A percentile compares a stretch with the other conserved stretches of the same genome.
These are phyloP conservation scores for Promerops cafer DNA, from an alignment of 2,113 vertebrate genomes.

Conservation along the genomic window DNA sequence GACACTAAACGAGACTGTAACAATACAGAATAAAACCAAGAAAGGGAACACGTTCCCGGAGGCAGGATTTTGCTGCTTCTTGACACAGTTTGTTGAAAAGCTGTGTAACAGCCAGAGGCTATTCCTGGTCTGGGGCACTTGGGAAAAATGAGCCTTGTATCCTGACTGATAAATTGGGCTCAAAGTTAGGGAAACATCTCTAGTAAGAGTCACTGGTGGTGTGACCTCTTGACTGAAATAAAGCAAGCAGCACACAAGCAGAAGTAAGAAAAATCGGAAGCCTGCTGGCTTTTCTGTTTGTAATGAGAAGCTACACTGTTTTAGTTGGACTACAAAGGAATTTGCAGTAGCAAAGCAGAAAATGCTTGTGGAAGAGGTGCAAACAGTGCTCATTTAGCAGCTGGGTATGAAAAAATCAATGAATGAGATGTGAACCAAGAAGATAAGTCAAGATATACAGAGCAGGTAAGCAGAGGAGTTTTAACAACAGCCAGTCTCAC, in stretches of 20 bases:
- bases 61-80: constrained; percentile 66
- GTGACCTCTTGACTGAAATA: constrained; percentile 46
- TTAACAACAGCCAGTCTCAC: constrained; percentile 39
- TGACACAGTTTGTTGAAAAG: constrained; percentile 67
- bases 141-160: constrained; percentile 59
- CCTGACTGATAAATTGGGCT: constrained; percentile 66
- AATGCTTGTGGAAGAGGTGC: constrained; percentile 10
- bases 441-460: constrained; percentile 39
- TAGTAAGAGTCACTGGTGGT: not conserved
- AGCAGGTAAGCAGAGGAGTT: constrained; percentile 45
- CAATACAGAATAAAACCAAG: constrained; percentile 38
- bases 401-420: constrained; percentile 51
- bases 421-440: constrained; percentile 18
- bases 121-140: constrained; percentile 65
- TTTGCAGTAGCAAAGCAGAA: constrained; percentile 4
- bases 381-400: constrained; percentile 39
- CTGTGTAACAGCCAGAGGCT: constrained; percentile 64
- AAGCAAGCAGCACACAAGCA: not conserved
- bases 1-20: not conserved
- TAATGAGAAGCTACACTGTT: constrained; percentile 14
- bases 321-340: not conserved
- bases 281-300: constrained; percentile 17
- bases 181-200: constrained; percentile 56
- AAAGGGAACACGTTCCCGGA: constrained; percentile 41
- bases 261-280: not conserved